These are phyloP conservation scores for Megaptera novaeangliae DNA, from an alignment of 2,113 vertebrate genomes.

Conservation along the genomic window DNA sequence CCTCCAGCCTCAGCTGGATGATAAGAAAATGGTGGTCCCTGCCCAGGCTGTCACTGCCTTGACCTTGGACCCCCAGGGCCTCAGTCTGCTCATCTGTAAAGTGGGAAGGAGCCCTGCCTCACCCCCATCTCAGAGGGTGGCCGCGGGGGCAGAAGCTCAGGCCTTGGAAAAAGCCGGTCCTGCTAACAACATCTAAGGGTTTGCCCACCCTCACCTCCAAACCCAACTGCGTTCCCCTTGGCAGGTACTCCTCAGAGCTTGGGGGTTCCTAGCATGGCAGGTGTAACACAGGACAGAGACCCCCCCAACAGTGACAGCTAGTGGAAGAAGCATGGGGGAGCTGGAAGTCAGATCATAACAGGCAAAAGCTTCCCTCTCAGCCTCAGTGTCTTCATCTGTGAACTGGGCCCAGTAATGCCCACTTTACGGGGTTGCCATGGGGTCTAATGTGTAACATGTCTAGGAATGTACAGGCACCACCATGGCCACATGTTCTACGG, in stretches of 20 bases:
- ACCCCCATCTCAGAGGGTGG: neutral
- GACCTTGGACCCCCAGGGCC: neutral
- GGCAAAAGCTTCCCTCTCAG: neutral
- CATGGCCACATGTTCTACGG: neutral
- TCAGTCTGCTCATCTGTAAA: conserved; percentile 22
- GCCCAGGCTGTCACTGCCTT: neutral
- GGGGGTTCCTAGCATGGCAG: neutral
- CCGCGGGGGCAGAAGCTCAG: neutral
- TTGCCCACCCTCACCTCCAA: neutral
- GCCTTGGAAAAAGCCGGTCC: neutral
- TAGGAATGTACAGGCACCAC: neutral
- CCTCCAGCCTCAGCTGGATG: neutral
- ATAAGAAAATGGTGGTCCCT: neutral
- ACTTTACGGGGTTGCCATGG: neutral
- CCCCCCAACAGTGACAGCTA: fast-evolving
- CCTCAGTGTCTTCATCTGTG: neutral
- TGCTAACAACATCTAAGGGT: neutral
- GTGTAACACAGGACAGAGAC: neutral
- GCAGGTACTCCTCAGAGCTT: neutral
- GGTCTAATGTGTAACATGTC: neutral
- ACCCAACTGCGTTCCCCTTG: neutral
- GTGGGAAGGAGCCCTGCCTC: neutral
- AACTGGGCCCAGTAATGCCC: neutral
- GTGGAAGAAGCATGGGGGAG: neutral
- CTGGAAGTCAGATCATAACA: neutral